Base-by-base conservation (phyloP, 2,888 invertebrate genomes). In the Pachliopta kotzebuea region DNA sequence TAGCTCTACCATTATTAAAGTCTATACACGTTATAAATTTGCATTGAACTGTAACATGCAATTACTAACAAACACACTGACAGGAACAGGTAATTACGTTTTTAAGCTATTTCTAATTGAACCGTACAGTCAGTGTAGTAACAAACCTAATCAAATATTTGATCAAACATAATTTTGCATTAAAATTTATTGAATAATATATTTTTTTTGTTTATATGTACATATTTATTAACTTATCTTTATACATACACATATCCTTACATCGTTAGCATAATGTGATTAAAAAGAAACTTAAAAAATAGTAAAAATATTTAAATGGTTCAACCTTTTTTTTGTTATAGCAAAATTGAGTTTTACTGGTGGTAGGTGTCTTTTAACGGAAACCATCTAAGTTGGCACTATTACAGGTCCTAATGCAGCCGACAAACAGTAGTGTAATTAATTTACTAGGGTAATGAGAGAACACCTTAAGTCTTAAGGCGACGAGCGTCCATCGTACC, bases 71-170 rank as follows among this genome's bases (percentile, higher is more conserved):
- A 58, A 58, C 37, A 62, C 23, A 62, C 58, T 61, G 62, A 65
- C 61, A 62, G 65, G 50, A 62, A 62, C 62, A 55, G 54, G 31
- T 65, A 31, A 65, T 65, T 65, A 62, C 54, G 55, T 65, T 65
- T 56, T 59, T 62, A 65, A 65, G 55, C 65, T 65, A 37, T 65
- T 58, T 62, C 55, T 62, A 65, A 65, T 65, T 65, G 62, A 50
- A 62, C 55, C 23, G 55, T 52, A 37, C 11, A 58, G 23, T 58
- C 24, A 17, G 11, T 29, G 31, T 58, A 23, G 56, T 50, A 52
- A n/a, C 31, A 54, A 49, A 17, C 52, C 45, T 17, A 54, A 26
- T 53, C 62, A 50, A 65, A 55, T n/a, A 63, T 63, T 65, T 57
- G 65, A 31, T 31, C 62, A 54, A 65, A n/a, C n/a, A n/a, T n/a